Percentiles rank a stretch among this genome's conserved stretches.
phyloP scores from a whole-genome alignment of 1,140 invertebrate species.

The Drosophila arawakana region DNA sequence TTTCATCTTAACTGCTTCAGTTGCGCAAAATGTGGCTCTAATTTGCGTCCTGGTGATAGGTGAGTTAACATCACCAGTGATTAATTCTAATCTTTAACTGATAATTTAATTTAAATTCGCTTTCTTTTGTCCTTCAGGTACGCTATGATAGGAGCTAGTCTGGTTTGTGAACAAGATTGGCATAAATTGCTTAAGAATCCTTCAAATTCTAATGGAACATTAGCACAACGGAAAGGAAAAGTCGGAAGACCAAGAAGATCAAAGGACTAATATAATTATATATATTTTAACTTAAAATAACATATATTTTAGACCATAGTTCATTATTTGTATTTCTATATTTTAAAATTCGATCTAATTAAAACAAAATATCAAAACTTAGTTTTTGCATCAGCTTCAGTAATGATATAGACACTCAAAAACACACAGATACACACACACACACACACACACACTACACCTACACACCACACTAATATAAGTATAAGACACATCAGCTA shows the following conservation, averaged over 20 bases:
- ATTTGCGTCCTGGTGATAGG: conserved; percentile 94
- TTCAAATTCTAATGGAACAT: conserved; percentile 85
- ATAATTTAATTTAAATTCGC: neutral
- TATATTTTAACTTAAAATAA: conserved; percentile 72
- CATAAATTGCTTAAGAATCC: conserved; percentile 94
- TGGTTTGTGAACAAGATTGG: conserved; percentile 96
- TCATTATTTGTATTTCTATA: conserved; percentile 60
- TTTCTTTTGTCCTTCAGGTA: conserved; percentile 86
- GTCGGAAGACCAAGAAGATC: conserved; percentile 81
- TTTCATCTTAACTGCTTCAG: conserved; percentile 98
- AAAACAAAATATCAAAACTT: conserved; percentile 52
- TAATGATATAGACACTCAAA: conserved; percentile 4
- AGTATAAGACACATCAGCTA: conserved; percentile 4
- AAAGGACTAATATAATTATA: conserved; percentile 79
- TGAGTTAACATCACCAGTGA: conserved; percentile 73
- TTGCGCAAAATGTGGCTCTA: conserved; percentile 95
- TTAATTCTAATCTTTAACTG: neutral
- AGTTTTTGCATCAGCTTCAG: conserved; percentile 14
- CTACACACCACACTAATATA: conserved; percentile 1
- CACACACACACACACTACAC: neutral
- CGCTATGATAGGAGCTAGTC: conserved; percentile 92
- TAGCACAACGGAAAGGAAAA: conserved; percentile 92
- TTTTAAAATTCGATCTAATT: conserved; percentile 57
- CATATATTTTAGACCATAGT: conserved; percentile 73
- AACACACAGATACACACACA: no score